Base-by-base conservation (phyloP, 2,888 invertebrate genomes). In the Helleia helle region DNA sequence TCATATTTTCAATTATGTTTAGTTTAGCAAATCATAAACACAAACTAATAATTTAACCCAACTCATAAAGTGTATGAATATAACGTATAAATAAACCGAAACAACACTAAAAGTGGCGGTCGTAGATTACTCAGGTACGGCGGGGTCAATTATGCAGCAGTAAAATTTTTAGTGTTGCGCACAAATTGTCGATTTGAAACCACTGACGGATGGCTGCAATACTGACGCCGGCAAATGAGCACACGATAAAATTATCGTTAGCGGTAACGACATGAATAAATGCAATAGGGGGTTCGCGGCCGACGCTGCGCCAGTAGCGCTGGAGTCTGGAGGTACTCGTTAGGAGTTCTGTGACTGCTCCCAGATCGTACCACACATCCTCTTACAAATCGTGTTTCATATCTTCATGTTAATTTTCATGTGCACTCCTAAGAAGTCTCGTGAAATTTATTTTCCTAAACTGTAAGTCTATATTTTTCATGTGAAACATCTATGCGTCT, bases 231-330 rank as follows among this genome's bases (percentile, higher is more conserved):
- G 71, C 77, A 84, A 86, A 86, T 86, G 84, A 86, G 85, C 84
- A 83, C 80, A 79, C 84, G 84, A 86, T 86, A 86, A 85, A 86
- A 86, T 86, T 84, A 86, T 84, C 85, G 84, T 86, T 86, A 85
- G 83, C 75, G 71, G 83, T 85, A 86, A 86, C 85, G 85, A 86
- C 84, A 86, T 85, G 85, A 85, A 86, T 86, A 85, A 86, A 86
- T 86, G 85, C 81, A 86, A 72, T 76, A 84, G 80, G 77, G 79
- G 73, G 72, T 69, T 67, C 62, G 67, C 64, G 66, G 64, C 57
- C 55, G 55, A 58, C 58, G 52, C 58, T 61, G 61, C 57, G 51
- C 56, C 54, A 59, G 60, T 59, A 47, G 62, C 60, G 61, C 61
- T 54, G 39, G 46, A 46, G 41, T 61, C 61, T 54, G 39, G 46